A percentile compares a stretch with the other conserved stretches of the same genome.
phyloP scores from a whole-genome alignment of 2,888 invertebrate genomes.

The Habroteleia sp. region DNA sequence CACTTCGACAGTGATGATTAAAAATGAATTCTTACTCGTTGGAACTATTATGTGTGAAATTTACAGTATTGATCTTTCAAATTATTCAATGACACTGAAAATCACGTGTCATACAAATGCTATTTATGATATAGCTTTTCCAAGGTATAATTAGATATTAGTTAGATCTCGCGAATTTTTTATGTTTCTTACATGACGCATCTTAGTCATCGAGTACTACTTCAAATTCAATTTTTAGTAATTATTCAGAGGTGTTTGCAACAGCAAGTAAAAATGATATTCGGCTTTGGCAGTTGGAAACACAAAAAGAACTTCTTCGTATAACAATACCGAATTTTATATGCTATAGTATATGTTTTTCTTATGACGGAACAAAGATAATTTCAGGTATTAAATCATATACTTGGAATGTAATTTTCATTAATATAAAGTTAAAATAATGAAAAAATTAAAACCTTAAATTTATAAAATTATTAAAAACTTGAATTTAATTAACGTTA shows the following conservation, averaged over 20 bases:
- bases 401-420: no score
- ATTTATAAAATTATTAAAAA: no score
- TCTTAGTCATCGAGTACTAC: no score
- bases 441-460: no score
- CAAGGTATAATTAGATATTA: conserved; percentile 82
- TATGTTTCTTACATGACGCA: background rate
- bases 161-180: background rate
- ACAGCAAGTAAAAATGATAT: conserved; percentile 93
- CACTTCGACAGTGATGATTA: conserved; percentile 87
- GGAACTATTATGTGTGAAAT: conserved; percentile 92
- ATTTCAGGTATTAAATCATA: conserved; percentile 87
- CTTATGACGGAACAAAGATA: conserved; percentile 90
- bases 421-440: no score
- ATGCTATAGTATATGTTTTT: conserved; percentile 89
- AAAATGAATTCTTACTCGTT: conserved; percentile 85
- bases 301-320: conserved; percentile 90
- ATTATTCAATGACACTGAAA: conserved; percentile 86
- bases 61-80: conserved; percentile 86
- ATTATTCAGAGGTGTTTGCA: conserved; percentile 92
- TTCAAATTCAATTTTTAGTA: conserved; percentile 82
- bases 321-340: conserved; percentile 93
- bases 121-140: conserved; percentile 92
- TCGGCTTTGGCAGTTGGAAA: conserved; percentile 90
- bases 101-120: conserved; percentile 91
- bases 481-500: conserved; percentile 2